Evolutionary conservation across 1,140 invertebrate species (phyloP).

Genomic region (Temnothorax nylanderi): DNA sequence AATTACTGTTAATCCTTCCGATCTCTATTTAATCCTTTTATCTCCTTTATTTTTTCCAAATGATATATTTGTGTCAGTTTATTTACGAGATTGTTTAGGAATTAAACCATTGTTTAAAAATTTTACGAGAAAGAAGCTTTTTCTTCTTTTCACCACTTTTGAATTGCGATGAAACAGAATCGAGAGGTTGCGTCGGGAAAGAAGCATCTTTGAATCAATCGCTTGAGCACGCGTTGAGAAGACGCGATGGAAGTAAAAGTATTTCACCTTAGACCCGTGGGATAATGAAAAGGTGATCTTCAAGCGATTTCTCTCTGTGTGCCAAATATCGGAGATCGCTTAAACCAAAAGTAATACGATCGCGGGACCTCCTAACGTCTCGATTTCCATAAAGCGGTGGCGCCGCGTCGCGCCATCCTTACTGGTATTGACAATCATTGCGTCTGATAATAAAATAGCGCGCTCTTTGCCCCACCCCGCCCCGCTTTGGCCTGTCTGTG

Average conservation of each 20-base stretch:
- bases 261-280: background rate
- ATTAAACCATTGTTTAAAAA: background rate
- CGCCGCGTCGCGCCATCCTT: too few relatives aligned
- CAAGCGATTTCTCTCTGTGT: background rate
- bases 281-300: constrained; percentile 49
- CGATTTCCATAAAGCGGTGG: constrained; percentile 55
- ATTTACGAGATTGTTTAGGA: background rate
- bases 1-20: background rate
- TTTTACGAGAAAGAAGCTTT: background rate
- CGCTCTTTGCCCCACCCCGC: constrained; percentile 1
- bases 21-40: background rate
- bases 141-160: background rate
- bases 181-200: background rate
- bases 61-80: too few relatives aligned
- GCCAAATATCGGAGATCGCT: constrained; percentile 51
- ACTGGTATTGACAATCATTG: constrained; percentile 61
- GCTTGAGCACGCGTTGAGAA: background rate
- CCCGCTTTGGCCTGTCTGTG: constrained; percentile 30
- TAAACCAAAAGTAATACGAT: constrained; percentile 39
- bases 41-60: background rate
- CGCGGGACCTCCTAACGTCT: background rate
- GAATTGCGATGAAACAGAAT: background rate
- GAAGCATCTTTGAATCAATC: background rate
- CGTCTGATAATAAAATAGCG: constrained; percentile 56
- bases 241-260: background rate